Evolutionary conservation across 2,797 vertebrate species (phyloP).

Genomic region (Myoxocephalus aenaeus): DNA sequence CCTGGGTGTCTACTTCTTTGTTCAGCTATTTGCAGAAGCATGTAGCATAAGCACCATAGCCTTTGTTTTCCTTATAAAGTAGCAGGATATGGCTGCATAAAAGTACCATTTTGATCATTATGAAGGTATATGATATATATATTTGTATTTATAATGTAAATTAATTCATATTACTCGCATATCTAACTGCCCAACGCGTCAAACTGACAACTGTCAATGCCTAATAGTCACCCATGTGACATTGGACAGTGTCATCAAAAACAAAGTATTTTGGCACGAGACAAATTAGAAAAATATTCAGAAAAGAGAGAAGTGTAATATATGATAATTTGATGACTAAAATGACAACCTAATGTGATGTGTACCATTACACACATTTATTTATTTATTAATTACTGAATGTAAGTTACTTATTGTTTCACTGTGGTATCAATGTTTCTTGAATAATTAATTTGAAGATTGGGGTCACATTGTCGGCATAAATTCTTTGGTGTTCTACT

Average conservation of each 20-base stretch:
- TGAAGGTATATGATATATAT: background rate
- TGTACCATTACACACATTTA: background rate
- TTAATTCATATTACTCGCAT: background rate
- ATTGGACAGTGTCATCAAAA: background rate
- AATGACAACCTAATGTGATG: background rate
- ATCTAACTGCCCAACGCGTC: background rate
- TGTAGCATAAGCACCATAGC: background rate
- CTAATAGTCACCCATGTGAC: background rate
- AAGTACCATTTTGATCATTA: background rate
- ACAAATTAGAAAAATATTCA: background rate
- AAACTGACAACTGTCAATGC: background rate
- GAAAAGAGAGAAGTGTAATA: background rate
- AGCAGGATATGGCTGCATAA: background rate
- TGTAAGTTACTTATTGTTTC: constrained; percentile 2
- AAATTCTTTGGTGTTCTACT: background rate
- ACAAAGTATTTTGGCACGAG: background rate
- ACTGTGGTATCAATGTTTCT: background rate
- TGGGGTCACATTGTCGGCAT: background rate
- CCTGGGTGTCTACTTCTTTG: background rate
- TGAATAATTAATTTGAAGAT: constrained; percentile 4
- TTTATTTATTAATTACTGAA: background rate
- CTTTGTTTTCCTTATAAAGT: background rate
- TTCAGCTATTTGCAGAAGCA: background rate
- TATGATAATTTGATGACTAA: background rate
- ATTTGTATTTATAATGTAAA: background rate